Conservation (phyloP, 2,888 invertebrate genomes). For the Stictocephala bisonia region DNA sequence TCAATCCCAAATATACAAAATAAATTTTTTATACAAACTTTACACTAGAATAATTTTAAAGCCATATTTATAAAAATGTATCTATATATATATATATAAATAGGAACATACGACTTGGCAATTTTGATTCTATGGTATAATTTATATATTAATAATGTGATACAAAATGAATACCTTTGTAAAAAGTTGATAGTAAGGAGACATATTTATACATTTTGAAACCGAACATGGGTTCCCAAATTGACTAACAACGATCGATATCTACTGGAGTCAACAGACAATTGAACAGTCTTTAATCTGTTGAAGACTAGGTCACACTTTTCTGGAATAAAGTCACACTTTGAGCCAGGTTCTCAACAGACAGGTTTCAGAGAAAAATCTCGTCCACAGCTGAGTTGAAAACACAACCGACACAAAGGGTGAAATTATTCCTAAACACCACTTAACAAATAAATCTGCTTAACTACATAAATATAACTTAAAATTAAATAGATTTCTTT, state of each 20-base stretch:
- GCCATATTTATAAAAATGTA: slow-evolving; percentile 42
- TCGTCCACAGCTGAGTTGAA: slow-evolving; percentile 27
- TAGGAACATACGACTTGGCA: slow-evolving; percentile 47
- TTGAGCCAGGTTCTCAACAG: slow-evolving; percentile 44
- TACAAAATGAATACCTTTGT: slow-evolving; percentile 12
- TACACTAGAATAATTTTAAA: slow-evolving; percentile 41
- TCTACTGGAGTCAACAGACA: slow-evolving; percentile 49
- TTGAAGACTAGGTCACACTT: slow-evolving; percentile 58
- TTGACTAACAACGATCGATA: slow-evolving; percentile 42
- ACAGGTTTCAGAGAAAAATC: slow-evolving; percentile 19
- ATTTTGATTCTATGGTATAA: slow-evolving; percentile 46
- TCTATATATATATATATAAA: slow-evolving; percentile 48
- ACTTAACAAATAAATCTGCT: slow-evolving; percentile 53
- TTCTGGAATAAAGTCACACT: slow-evolving; percentile 55
- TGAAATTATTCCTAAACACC: slow-evolving; percentile 57
- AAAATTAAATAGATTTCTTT: slow-evolving; percentile 47
- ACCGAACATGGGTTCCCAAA: slow-evolving; percentile 24
- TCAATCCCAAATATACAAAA: slow-evolving; percentile 45
- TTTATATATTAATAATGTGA: slow-evolving; percentile 43
- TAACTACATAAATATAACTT: slow-evolving; percentile 41
- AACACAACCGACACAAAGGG: slow-evolving; percentile 42
- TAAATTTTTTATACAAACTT: slow-evolving; percentile 46
- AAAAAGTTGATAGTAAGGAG: slow-evolving; percentile 19
- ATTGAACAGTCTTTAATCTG: slow-evolving; percentile 56
- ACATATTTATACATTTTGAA: slow-evolving; percentile 17